Evolutionary conservation across 2,888 invertebrate species (phyloP).

Genomic region (Coenonympha arcania): DNA sequence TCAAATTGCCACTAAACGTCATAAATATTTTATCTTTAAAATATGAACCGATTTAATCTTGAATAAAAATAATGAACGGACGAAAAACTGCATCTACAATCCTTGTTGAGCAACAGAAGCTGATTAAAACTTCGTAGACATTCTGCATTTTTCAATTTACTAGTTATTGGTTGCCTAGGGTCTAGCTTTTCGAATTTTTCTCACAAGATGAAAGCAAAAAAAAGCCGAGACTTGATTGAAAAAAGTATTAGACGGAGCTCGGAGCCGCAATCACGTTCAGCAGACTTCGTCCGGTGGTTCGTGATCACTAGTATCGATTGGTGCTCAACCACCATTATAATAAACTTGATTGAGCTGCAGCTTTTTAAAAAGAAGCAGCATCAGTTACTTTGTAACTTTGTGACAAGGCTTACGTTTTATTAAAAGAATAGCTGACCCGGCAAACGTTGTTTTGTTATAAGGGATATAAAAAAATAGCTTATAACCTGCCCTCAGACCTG

Average conservation of each 20-base stretch:
- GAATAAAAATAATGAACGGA: too few relatives aligned
- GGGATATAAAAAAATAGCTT: too few relatives aligned
- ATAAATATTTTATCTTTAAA: too few relatives aligned
- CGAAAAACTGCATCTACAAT: too few relatives aligned
- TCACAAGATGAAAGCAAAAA: constrained; percentile 10
- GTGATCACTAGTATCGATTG: constrained; percentile 11
- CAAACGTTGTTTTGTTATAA: too few relatives aligned
- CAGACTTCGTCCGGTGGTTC: constrained; percentile 4
- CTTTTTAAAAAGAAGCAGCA: not conserved
- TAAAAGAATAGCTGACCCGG: too few relatives aligned
- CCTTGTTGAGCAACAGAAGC: too few relatives aligned
- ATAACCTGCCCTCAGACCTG: too few relatives aligned
- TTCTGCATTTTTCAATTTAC: not conserved
- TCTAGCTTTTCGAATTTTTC: not conserved
- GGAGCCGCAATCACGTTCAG: constrained; percentile 21
- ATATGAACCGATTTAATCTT: too few relatives aligned
- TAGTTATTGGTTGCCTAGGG: not conserved
- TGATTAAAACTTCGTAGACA: not conserved
- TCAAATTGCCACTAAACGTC: too few relatives aligned
- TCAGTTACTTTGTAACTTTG: too few relatives aligned
- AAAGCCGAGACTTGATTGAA: constrained; percentile 5
- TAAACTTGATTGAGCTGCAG: not conserved
- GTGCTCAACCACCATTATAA: not conserved
- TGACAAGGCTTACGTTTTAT: too few relatives aligned
- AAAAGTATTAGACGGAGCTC: constrained; percentile 11